Percentiles rank a stretch among this genome's conserved stretches.
Conservation (phyloP, 2,888 invertebrate genomes). For the Macropis europaea region DNA sequence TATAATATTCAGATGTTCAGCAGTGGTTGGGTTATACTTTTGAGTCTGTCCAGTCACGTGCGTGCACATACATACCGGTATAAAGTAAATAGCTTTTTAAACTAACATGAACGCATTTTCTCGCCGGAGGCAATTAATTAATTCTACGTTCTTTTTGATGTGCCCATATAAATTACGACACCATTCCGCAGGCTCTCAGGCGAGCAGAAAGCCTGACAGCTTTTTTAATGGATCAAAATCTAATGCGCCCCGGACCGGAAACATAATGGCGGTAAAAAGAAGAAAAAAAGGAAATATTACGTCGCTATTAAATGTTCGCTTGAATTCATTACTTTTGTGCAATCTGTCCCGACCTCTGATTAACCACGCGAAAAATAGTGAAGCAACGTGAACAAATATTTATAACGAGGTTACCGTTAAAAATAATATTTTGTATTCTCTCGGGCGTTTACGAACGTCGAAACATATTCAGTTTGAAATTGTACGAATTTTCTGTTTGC, state of each 20-base stretch:
- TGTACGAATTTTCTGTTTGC: too few relatives aligned
- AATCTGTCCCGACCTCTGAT: not conserved
- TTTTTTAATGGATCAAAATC: conserved; percentile 47
- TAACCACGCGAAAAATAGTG: not conserved
- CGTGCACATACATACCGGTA: conserved; percentile 2
- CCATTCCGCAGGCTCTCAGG: conserved; percentile 33
- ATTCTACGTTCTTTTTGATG: conserved; percentile 50
- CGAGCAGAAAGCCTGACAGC: conserved; percentile 1
- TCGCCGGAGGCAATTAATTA: conserved; percentile 42
- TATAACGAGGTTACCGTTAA: not conserved
- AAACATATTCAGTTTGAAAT: too few relatives aligned
- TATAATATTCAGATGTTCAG: too few relatives aligned
- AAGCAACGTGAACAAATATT: not conserved
- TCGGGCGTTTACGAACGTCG: too few relatives aligned
- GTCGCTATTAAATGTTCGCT: conserved; percentile 23
- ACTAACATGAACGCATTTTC: conserved; percentile 25
- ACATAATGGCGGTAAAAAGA: not conserved
- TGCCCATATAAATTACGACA: conserved; percentile 47
- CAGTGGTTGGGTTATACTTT: conserved; percentile 3
- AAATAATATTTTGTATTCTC: not conserved
- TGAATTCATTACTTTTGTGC: conserved; percentile 20
- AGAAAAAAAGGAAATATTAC: not conserved
- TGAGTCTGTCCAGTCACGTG: not conserved
- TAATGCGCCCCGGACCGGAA: conserved; percentile 15
- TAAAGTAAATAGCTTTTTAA: conserved; percentile 19